These are phyloP conservation scores for Latrodectus elegans DNA, from an alignment of 2,888 invertebrate species.

Conservation along the genomic window DNA sequence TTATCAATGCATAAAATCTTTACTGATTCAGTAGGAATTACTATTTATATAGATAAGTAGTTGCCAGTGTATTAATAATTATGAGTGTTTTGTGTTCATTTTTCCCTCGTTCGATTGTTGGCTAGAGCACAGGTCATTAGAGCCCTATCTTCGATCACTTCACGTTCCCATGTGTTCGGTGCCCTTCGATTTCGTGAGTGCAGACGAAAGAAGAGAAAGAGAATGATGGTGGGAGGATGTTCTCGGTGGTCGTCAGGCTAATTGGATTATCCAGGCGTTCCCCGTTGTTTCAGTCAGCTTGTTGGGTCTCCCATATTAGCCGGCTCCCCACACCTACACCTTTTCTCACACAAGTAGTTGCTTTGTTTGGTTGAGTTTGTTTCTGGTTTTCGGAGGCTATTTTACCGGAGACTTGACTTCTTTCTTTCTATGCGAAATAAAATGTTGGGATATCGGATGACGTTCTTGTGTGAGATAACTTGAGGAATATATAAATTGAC, in stretches of 20 bases:
- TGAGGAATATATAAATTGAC: too few species aligned
- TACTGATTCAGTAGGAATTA: too few species aligned
- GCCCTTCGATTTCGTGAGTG: not conserved
- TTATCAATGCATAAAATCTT: too few species aligned
- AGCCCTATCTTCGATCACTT: conserved; percentile 14
- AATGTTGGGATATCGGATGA: too few species aligned
- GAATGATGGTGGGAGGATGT: conserved; percentile 5
- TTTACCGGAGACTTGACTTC: not conserved
- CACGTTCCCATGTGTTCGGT: not conserved
- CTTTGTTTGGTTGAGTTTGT: not conserved
- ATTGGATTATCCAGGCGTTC: conserved; percentile 52
- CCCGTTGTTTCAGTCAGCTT: conserved; percentile 21
- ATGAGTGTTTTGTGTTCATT: too few species aligned
- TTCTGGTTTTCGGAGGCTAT: not conserved
- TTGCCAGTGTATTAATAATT: too few species aligned
- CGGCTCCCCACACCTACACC: conserved; percentile 1
- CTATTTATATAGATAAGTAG: too few species aligned
- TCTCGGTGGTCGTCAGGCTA: conserved; percentile 11
- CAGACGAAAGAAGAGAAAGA: not conserved
- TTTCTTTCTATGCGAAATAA: too few species aligned
- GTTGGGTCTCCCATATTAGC: conserved; percentile 36
- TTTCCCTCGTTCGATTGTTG: too few species aligned
- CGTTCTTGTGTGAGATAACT: too few species aligned
- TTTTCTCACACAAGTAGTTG: not conserved
- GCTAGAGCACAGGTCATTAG: conserved; percentile 11